Evolutionary conservation across 1,140 invertebrate genomes (phyloP).

Genomic region (Trichonephila clavata): DNA sequence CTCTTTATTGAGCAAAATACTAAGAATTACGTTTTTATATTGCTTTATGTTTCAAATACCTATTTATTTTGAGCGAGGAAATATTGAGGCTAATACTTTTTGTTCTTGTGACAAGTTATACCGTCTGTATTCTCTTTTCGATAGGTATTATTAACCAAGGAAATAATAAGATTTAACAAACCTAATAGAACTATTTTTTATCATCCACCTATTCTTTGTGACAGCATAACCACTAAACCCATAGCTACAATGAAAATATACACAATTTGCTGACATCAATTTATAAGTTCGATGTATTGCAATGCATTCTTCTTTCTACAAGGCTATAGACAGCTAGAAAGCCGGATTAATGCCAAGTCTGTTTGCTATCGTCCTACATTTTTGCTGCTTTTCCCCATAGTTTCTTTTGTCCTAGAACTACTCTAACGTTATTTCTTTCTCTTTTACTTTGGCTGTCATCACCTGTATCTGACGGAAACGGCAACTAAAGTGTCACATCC

Average conservation of each 20-base stretch:
- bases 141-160: too few species aligned
- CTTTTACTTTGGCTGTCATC: constrained; percentile 4
- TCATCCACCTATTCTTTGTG: too few species aligned
- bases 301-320: background rate
- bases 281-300: background rate
- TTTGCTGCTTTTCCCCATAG: background rate
- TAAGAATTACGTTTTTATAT: too few species aligned
- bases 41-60: too few species aligned
- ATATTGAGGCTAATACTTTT: too few species aligned
- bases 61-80: too few species aligned
- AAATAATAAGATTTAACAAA: too few species aligned
- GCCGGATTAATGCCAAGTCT: constrained; percentile 37
- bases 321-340: background rate
- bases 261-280: background rate
- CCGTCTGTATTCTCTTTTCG: too few species aligned
- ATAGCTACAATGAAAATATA: background rate
- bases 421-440: background rate
- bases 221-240: too few species aligned
- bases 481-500: constrained; percentile 30
- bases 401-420: constrained; percentile 17
- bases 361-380: background rate
- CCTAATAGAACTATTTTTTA: too few species aligned
- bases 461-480: constrained; percentile 33
- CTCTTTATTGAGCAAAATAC: too few species aligned
- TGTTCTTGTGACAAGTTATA: too few species aligned